Base-by-base conservation (phyloP, 2,888 invertebrate species). In the Callyntrura guangdongensis region DNA sequence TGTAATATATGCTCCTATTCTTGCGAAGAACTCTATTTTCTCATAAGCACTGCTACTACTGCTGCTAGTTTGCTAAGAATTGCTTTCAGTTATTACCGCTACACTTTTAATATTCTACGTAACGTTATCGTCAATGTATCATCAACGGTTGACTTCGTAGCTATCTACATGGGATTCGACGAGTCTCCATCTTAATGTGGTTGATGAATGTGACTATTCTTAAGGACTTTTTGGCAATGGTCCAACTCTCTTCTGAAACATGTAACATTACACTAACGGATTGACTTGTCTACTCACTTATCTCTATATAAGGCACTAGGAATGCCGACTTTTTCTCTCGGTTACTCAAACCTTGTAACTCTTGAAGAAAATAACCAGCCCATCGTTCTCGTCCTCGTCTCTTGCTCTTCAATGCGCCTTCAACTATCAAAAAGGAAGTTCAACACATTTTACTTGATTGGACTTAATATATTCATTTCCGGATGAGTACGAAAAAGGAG, bases 141-240 rank as follows among this genome's bases (percentile, higher is more conserved):
- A 47, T 74, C 25, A 25, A 74, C n/a, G 72, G 72, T 72, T 17
- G 49, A 53, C 49, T 77, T 53, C 0, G 22, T 49, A 53, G 27
- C 77, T 77, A 14, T 49, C 22, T 53, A 14, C n/a, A 27, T 77
- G 77, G 14, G 25, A 53, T 77, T 77, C 77, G 12, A 77, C 14
- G 53, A 77, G 53, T 5, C 67, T 74, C 72, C 72, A 56, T 72
- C 69, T 89, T 83, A 89, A 83, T 83, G 74, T 64, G 72, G 12
- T 89, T 89, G 89, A 89, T 85, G 79, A 89, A 89, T 89, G 89
- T 89, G 89, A 85, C 89, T 89, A 74, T 89, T 83, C 89, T 85
- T 84, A 85, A 89, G 89, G 77, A 89, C 89, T 67, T 74, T 25
- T 85, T 89, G 89, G 89, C 89, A 84, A 36, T 14, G 14, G 49